Evolutionary conservation across 2,888 invertebrate species (phyloP), one percentile per base, ranked within the genome.

Genomic region (Fragum sueziense): DNA sequence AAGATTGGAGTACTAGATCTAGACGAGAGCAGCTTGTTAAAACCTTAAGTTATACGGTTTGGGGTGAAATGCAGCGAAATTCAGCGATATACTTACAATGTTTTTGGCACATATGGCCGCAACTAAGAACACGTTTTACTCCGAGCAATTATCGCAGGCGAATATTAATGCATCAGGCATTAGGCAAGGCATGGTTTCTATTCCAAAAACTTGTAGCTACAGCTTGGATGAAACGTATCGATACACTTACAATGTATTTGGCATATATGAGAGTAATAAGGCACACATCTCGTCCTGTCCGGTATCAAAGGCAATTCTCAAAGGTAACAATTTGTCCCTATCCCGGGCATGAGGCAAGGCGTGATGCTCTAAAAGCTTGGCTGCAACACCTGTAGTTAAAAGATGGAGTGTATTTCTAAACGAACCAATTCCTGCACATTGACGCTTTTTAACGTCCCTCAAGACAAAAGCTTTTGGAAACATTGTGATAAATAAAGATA

Each of bases 241-340:
- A 37, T 9, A 9, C 6, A 41, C 88, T 84, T 77, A 91, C 91
- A 84, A 74, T 14, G 52, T 37, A 69, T 91, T 89, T 33, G 89
- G 86, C 88, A 88, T 90, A 62, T 85, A 87, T 4, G 85, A 78
- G 29, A 91, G 79, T 9, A 91, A 74, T 68, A 90, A 47, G 6
- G 90, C 83, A 2, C 87, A 88, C 34, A 91, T 88, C 52, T 86
- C 88, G 79, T 91, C 91, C 69, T 89, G 85, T 59, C 82, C 81
- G 47, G 84, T 82, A 27, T 87, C 85, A 54, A 89, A 71, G n/a
- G 91, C 90, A 27, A 89, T 75, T 29, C 86, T 84, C 37, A 88
- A 84, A 0, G 91, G 89, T 70, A 88, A 81, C 11, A 75, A 77
- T 2, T 80, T 80, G 6, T 87, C 54, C 29, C 82, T 84, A 76